Evolutionary conservation across 2,797 vertebrate genomes (phyloP), one percentile per base, ranked within the genome.

Genomic region (Argyrosomus regius): DNA sequence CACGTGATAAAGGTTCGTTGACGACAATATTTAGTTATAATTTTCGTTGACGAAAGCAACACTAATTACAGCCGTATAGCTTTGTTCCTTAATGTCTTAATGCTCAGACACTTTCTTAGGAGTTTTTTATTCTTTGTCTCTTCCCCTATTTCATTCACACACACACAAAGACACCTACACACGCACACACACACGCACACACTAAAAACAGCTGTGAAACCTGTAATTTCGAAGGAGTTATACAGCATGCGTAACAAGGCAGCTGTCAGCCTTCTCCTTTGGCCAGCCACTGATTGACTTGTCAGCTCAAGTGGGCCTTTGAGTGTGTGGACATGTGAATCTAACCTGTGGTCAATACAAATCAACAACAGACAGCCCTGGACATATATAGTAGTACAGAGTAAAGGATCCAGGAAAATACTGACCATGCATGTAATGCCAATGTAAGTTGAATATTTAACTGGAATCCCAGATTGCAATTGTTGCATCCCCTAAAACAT

Each of bases 201-300:
- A 41, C 72, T 56, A 24, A 61, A 66, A 80, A 64, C 49, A 68
- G 45, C 58, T 81, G 35, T 67, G 53, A 74, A 79, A 87, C 72
- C 67, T 83, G 72, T 76, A 71, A 81, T 87, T 85, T 69, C 75
- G 63, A 78, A 73, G 64, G 52, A 54, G 57, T 71, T 77, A 50
- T 53, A 57, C 59, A 18, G 73, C 68, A 77, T 78, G 45, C 1
- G 9, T 74, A 84, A 85, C 14, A 2, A 82, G 68, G 52, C 70
- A 79, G 65, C 78, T 89, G 72, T 77, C 78, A 85, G 64, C 58
- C 31, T 26, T 68, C 41, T 75, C 18, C 54, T 66, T 57, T 56
- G 61, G 22, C 52, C 48, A 46, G 22, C 39, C 26, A 4, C 71
- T 66, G 74, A 85, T 77, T 86, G 68, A 85, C 68, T 54, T 78